These are phyloP conservation scores for Lethrus apterus DNA, from an alignment of 1,140 invertebrate species.

Conservation along the genomic window DNA sequence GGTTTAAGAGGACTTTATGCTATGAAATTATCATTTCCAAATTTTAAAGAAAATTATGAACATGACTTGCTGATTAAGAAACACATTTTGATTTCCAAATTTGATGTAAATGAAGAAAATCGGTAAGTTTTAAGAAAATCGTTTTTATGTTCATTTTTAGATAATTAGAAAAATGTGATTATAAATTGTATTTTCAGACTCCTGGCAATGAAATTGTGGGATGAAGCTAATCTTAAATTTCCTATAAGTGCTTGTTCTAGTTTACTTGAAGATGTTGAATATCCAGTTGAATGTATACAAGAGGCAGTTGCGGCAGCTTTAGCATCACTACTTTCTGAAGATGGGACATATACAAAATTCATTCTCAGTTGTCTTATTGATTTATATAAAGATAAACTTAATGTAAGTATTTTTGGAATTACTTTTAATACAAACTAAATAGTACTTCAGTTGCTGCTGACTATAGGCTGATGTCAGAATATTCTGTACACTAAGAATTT, in stretches of 20 bases:
- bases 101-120: constrained; percentile 64
- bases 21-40: constrained; percentile 57
- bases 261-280: constrained; percentile 69
- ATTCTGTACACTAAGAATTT: too few relatives aligned
- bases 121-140: constrained; percentile 42
- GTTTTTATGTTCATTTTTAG: too few relatives aligned
- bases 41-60: constrained; percentile 50
- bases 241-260: constrained; percentile 53
- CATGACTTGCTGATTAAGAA: constrained; percentile 56
- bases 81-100: constrained; percentile 70
- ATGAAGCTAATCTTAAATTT: constrained; percentile 47
- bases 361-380: constrained; percentile 60
- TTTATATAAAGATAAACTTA: constrained; percentile 71
- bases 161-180: constrained; percentile 1
- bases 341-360: constrained; percentile 46
- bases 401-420: constrained; percentile 48
- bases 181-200: constrained; percentile 39
- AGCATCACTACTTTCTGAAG: constrained; percentile 55
- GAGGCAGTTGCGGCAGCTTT: constrained; percentile 69
- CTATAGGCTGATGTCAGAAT: too few relatives aligned
- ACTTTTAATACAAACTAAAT: too few relatives aligned
- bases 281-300: constrained; percentile 71
- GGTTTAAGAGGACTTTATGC: constrained; percentile 64
- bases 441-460: too few relatives aligned
- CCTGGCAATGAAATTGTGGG: constrained; percentile 64